These are phyloP conservation scores for Percopsis transmontana DNA, from an alignment of 2,113 vertebrate species.

Conservation along the genomic window DNA sequence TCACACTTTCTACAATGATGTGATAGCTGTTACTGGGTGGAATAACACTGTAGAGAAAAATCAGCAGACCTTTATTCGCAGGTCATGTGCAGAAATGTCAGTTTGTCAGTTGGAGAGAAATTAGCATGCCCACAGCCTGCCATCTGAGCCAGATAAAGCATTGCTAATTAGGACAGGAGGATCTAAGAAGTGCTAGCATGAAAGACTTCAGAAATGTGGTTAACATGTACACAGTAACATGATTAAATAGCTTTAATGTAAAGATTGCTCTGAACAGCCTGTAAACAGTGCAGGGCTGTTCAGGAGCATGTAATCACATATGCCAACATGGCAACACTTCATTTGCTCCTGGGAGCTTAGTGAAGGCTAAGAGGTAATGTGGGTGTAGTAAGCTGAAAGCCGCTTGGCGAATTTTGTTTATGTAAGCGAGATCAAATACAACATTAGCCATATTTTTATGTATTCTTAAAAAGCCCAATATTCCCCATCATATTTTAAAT, in stretches of 20 bases:
- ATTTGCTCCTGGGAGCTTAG: no score
- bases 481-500: no score
- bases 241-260: background rate
- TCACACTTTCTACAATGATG: slow-evolving; percentile 18
- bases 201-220: slow-evolving; percentile 36
- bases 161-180: slow-evolving; percentile 32
- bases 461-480: no score
- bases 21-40: background rate
- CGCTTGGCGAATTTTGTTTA: no score
- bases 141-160: slow-evolving; percentile 32
- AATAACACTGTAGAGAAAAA: slow-evolving; percentile 26
- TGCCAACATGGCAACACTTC: no score
- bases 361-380: no score
- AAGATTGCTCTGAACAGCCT: no score
- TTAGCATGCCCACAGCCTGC: slow-evolving; percentile 29
- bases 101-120: slow-evolving; percentile 28
- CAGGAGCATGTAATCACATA: no score
- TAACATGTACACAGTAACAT: slow-evolving; percentile 16
- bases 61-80: slow-evolving; percentile 31
- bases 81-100: slow-evolving; percentile 30
- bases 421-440: no score
- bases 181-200: slow-evolving; percentile 55
- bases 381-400: no score
- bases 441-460: no score
- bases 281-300: no score